These are phyloP conservation scores for Griposia aprilina DNA, from an alignment of 2,888 invertebrate species.

Conservation along the genomic window DNA sequence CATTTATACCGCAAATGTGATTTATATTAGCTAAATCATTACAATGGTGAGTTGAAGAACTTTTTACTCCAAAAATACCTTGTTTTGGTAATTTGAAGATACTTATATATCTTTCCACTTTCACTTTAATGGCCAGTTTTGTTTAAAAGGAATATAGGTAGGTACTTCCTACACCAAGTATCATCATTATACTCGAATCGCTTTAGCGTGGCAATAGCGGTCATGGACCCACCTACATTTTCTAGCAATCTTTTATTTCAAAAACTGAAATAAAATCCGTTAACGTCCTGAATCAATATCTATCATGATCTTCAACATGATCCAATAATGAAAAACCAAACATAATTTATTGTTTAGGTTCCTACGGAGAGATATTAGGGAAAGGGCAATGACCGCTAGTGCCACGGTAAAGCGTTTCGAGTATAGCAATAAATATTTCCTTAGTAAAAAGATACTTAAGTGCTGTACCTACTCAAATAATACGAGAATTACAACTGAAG, in stretches of 20 bases:
- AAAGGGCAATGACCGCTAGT: too few species aligned
- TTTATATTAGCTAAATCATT: constrained; percentile 37
- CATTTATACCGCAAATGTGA: constrained; percentile 56
- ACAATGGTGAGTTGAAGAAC: background rate
- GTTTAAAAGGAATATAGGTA: constrained; percentile 14
- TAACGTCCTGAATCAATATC: too few species aligned
- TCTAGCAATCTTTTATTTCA: too few species aligned
- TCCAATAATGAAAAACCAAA: too few species aligned
- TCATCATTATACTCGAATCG: background rate
- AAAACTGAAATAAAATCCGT: too few species aligned
- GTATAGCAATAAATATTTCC: background rate
- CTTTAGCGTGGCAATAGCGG: too few species aligned
- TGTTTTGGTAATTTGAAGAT: constrained; percentile 26
- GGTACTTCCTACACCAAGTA: constrained; percentile 9
- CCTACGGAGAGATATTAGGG: too few species aligned
- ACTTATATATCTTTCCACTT: constrained; percentile 6
- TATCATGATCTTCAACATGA: too few species aligned
- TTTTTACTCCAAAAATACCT: constrained; percentile 6
- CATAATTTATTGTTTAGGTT: too few species aligned
- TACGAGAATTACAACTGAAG: background rate
- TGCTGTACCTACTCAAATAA: constrained; percentile 4
- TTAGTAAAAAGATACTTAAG: background rate
- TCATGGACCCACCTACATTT: too few species aligned
- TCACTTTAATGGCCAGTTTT: constrained; percentile 29
- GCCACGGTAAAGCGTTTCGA: too few species aligned